Conservation (phyloP, 2,113 vertebrate genomes). For the Micromys minutus region DNA sequence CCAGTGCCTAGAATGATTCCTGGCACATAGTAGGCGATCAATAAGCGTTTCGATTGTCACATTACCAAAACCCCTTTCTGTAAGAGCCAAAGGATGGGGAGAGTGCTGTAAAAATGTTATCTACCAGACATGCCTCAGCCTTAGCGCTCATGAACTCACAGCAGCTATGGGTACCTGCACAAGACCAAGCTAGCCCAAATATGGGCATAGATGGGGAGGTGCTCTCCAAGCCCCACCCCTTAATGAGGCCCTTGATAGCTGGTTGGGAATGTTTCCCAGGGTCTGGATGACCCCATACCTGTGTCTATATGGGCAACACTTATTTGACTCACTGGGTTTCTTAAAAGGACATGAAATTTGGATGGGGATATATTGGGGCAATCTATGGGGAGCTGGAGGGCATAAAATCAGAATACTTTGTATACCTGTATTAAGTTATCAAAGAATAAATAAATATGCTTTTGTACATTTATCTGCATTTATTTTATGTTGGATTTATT, state of each 20-base stretch:
- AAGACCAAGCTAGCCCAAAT: background rate
- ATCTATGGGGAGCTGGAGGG: background rate
- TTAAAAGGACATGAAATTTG: background rate
- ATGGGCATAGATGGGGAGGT: no score
- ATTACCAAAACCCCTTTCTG: background rate
- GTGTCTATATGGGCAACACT: background rate
- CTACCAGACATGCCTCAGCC: no score
- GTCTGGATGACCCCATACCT: background rate
- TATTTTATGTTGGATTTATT: no score
- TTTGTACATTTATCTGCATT: no score
- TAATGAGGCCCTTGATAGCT: background rate
- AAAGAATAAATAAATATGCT: background rate
- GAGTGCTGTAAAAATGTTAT: background rate
- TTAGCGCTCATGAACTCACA: background rate
- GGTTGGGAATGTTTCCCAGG: background rate
- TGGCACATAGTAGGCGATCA: background rate
- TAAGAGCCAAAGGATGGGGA: background rate
- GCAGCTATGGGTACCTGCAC: background rate
- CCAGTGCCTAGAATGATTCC: background rate
- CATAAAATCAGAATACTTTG: background rate
- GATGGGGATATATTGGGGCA: background rate
- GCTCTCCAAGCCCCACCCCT: background rate
- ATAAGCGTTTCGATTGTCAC: background rate
- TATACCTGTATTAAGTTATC: background rate
- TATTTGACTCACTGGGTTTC: background rate